Base-by-base conservation (phyloP, 2,113 vertebrate genomes). In the Petroica traversi region DNA sequence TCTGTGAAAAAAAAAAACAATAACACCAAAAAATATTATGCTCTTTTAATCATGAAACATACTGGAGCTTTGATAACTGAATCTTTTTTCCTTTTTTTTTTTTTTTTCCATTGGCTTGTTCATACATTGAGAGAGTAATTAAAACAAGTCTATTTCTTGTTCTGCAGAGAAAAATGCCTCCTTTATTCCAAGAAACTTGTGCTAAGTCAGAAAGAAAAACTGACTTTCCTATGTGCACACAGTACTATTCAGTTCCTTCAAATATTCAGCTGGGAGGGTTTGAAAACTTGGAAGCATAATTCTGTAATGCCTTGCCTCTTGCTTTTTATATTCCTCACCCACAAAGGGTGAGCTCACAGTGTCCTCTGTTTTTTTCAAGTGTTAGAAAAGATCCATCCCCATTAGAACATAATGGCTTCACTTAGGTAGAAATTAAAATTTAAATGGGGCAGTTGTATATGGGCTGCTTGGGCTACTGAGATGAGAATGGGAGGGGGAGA, bases 1-100 rank as follows among this genome's bases (percentile, higher is more conserved):
- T 71, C 73, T 71, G 40, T 94, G 57, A 74, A 86, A 95, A 90
- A 14, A 85, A 8, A 90, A 14, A 85, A 8, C 16, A 93, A 13
- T 74, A 83, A 33, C 38, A 36, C 18, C 23, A 40, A 57, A 59
- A 73, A 75, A 38, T 19, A 62, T 36, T 77, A n/a, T 26, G 41
- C 11, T 59, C 11, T 69, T 57, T 68, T 81, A 94, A 93, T 54
- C 24, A 89, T 73, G 59, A 90, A 86, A 78, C 17, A 29, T 40
- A 84, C 29, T 36, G 40, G 20, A 40, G 31, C 12, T 80, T 38
- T 63, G 22, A n/a, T 58, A 84, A 61, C 6, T 10, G 22, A 76
- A 54, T 28, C 5, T n/a, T 36, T 57, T 28, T 9, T 1, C 1
- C 6, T 0, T 16, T 22, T 18, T 31, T 61, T n/a, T 54, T 33